Evolutionary conservation across 2,797 vertebrate species (phyloP).

Genomic region (Dermochelys coriacea): DNA sequence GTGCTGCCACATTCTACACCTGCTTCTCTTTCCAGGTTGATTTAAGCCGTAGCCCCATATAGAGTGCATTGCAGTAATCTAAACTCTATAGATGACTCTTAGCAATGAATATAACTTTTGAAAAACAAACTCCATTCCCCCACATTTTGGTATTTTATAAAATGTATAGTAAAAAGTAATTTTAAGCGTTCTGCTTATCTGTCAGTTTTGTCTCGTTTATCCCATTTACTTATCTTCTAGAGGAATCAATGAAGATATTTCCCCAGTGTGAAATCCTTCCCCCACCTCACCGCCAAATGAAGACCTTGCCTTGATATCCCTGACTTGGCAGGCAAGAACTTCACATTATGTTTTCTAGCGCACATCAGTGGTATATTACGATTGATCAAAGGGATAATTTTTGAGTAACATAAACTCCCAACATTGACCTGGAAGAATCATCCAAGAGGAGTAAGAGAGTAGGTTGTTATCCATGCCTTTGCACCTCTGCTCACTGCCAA

Average conservation of each 20-base stretch:
- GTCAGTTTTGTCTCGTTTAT: neutral
- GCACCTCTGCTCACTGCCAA: neutral
- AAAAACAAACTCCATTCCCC: neutral
- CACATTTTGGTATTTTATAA: neutral
- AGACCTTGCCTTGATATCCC: neutral
- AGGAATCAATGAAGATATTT: neutral
- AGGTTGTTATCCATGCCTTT: neutral
- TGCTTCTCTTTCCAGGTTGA: neutral
- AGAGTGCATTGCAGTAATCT: neutral
- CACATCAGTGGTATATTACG: neutral
- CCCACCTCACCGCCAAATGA: neutral
- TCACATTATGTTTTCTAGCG: neutral
- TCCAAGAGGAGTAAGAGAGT: neutral
- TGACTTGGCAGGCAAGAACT: neutral
- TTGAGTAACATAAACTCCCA: neutral
- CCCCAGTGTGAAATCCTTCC: neutral
- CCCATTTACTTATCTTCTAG: neutral
- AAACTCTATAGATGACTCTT: neutral
- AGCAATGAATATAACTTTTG: neutral
- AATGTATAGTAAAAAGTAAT: neutral
- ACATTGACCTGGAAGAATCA: neutral
- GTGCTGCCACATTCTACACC: neutral
- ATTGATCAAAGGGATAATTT: neutral
- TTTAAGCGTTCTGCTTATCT: neutral
- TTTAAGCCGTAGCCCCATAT: neutral